Evolutionary conservation across 2,888 invertebrate species (phyloP).

Genomic region (Cancer borealis): DNA sequence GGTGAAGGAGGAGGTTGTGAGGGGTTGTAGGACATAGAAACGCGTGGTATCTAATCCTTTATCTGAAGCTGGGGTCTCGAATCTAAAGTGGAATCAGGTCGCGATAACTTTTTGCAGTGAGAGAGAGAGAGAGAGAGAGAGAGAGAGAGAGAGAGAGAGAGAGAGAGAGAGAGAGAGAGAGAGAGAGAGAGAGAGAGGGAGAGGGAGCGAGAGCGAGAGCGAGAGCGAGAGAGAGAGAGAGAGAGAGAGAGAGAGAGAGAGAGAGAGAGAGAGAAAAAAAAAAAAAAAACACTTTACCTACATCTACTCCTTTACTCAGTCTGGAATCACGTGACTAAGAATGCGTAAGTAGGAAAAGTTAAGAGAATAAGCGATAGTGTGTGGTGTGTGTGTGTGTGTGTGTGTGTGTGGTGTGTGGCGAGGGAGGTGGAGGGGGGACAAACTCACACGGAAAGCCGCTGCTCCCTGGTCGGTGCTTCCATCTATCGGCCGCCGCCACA

Average conservation of each 20-base stretch:
- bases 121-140: conserved; percentile 37
- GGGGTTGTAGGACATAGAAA: not conserved
- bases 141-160: conserved; percentile 37
- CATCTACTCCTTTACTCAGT: not conserved
- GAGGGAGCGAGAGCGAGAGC: too few relatives aligned
- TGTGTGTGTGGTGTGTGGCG: too few relatives aligned
- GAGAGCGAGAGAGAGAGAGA: too few relatives aligned
- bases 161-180: not conserved
- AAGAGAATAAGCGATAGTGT: conserved; percentile 16
- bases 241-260: too few relatives aligned
- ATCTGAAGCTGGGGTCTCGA: not conserved
- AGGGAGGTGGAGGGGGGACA: not conserved
- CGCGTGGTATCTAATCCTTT: not conserved
- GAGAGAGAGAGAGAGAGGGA: too few relatives aligned
- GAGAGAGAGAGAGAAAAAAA: too few relatives aligned
- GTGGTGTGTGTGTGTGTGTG: not conserved
- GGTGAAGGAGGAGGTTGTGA: not conserved
- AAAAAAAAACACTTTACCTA: too few relatives aligned
- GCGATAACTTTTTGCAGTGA: not conserved
- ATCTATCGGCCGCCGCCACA: not conserved
- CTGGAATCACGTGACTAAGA: conserved; percentile 9
- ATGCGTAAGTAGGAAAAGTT: conserved; percentile 40
- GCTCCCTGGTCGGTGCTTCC: conserved; percentile 11
- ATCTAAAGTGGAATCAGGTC: conserved; percentile 1
- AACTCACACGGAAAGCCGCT: not conserved